Conservation (phyloP, 2,888 invertebrate species). For the Polymixis lichenea region DNA sequence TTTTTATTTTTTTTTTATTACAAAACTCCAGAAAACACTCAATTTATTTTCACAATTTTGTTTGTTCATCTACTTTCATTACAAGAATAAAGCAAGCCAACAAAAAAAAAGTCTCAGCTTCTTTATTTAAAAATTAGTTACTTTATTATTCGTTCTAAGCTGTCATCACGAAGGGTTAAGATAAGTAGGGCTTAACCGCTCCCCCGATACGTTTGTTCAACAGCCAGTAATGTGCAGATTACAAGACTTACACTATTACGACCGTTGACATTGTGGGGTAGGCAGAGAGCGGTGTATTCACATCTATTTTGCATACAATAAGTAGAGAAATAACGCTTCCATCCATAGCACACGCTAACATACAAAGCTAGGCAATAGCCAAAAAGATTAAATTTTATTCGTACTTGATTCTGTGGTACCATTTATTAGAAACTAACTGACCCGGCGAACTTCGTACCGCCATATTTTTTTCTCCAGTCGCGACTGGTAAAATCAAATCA, state of each 20-base stretch:
- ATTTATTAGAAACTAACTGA: too few relatives aligned
- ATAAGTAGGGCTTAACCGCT: conserved; percentile 52
- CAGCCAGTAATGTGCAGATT: conserved; percentile 62
- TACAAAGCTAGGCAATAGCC: not conserved
- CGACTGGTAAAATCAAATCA: too few relatives aligned
- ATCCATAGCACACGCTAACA: not conserved
- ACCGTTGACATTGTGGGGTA: conserved; percentile 38
- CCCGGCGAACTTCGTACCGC: too few relatives aligned
- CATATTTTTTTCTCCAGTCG: too few relatives aligned
- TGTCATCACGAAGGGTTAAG: conserved; percentile 62
- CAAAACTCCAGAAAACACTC: too few relatives aligned
- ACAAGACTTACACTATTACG: conserved; percentile 56
- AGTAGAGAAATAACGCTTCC: not conserved
- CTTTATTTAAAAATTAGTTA: conserved; percentile 34
- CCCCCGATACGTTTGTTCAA: conserved; percentile 54
- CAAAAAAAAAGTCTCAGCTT: not conserved
- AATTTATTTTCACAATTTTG: too few relatives aligned
- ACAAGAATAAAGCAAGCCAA: too few relatives aligned
- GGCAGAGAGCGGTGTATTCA: conserved; percentile 3
- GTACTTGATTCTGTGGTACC: not conserved
- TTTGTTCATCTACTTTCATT: too few relatives aligned
- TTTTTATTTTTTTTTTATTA: too few relatives aligned
- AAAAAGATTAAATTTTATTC: too few relatives aligned
- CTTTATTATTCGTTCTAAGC: conserved; percentile 19
- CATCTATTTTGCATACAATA: conserved; percentile 18